Conservation (phyloP, 2,888 invertebrate species). For the Lasius fuliginosus region DNA sequence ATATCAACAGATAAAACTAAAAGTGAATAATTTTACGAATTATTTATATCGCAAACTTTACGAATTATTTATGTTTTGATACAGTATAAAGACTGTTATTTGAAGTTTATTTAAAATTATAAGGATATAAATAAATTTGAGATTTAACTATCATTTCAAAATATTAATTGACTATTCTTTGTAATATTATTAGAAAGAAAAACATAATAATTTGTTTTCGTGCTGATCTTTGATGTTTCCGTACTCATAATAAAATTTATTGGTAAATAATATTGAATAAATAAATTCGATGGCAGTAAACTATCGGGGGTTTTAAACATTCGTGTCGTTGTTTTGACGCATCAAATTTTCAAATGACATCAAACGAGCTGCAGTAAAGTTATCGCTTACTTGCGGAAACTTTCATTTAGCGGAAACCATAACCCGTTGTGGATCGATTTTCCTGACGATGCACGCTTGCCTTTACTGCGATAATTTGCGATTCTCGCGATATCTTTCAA, state of each 20-base stretch:
- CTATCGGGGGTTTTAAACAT: neutral
- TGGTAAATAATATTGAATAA: neutral
- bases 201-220: conserved; percentile 9
- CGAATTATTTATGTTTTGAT: neutral
- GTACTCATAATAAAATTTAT: neutral
- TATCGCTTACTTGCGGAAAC: neutral
- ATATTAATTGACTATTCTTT: neutral
- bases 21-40: conserved; percentile 23
- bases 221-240: neutral
- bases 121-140: neutral
- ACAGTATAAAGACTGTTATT: neutral
- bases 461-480: conserved; percentile 36
- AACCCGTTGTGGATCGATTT: conserved; percentile 10
- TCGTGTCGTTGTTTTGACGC: neutral
- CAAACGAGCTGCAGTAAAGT: conserved; percentile 16
- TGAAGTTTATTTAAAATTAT: neutral
- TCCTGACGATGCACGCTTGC: neutral
- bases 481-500: conserved; percentile 49
- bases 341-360: neutral
- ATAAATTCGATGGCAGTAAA: neutral
- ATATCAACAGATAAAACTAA: conserved; percentile 32
- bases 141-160: neutral
- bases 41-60: conserved; percentile 9
- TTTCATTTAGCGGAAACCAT: conserved; percentile 27
- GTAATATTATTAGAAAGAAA: neutral